Base-by-base conservation (phyloP, 2,113 vertebrate genomes). In the Hepsetus odoe region DNA sequence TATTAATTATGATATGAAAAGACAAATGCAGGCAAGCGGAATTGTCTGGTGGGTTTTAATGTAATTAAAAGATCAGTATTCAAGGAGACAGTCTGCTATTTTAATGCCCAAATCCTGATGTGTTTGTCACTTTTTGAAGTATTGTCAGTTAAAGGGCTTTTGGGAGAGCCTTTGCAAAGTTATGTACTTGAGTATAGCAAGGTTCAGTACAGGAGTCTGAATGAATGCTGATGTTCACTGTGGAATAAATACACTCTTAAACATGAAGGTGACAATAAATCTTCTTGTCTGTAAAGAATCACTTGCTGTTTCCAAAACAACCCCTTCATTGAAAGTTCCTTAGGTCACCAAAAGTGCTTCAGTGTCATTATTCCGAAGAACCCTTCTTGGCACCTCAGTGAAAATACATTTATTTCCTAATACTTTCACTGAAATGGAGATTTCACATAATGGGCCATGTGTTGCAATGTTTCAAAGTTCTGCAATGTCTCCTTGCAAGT, bases 1-100 rank as follows among this genome's bases (percentile, higher is more conserved):
- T 76, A 77, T 51, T 51, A 49, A 73, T 73, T 66, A 33, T 42
- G 58, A 74, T 59, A 22, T 67, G 66, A 71, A 62, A 64, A 38
- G 46, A 18, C 46, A 76, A 76, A 67, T 44, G 49, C 7, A 26
- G 35, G 32, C 38, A 32, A 51, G 9, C 32, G 42, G 28, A 42
- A 35, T 28, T 38, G 51, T 38, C 62, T 65, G 64, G 18, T 64
- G 32, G 14, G 61, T 68, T 74, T 64, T 42, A 76, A 22, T 51
- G 32, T 46, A 46, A 62, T 32, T 7, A 75, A 70, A 70, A 40
- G 59, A 38, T 26, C 42, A 33, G 24, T 70, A 75, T 51, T 71
- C 42, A 62, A 44, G 61, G 20, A 69, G 53, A 81, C 61, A 59
- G 22, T 6, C 4, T 26, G 40, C 28, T 22, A 68, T 51, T 74